Evolutionary conservation across 2,888 invertebrate species (phyloP).

Genomic region (Agriotes lineatus): DNA sequence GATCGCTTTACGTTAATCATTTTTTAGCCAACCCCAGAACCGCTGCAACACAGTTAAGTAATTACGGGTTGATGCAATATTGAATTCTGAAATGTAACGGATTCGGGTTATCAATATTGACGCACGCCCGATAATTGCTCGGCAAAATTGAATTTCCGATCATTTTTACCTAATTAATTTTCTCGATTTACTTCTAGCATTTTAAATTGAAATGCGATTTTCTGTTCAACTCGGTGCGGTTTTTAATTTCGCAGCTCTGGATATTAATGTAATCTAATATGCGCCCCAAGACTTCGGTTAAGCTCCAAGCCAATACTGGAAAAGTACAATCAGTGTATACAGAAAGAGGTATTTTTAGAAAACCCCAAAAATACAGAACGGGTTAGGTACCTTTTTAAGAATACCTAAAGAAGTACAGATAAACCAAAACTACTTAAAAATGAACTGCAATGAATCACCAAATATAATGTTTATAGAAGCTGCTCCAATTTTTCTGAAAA

Average conservation of each 20-base stretch:
- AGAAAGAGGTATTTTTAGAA: too few species aligned
- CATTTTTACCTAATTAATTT: conserved; percentile 29
- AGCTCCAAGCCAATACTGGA: too few species aligned
- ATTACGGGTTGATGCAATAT: conserved; percentile 25
- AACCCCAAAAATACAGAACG: too few species aligned
- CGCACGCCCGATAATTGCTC: conserved; percentile 24
- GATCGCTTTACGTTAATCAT: conserved; percentile 34
- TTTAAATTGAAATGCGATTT: conserved; percentile 19
- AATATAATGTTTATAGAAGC: too few species aligned
- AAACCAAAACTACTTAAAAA: too few species aligned
- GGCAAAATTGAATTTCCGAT: conserved; percentile 27
- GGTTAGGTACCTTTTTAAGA: too few species aligned
- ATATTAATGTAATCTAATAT: neutral
- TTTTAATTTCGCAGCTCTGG: neutral
- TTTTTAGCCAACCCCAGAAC: conserved; percentile 25
- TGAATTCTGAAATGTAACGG: conserved; percentile 22
- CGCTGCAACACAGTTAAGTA: conserved; percentile 6
- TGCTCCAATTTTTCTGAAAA: too few species aligned
- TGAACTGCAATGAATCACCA: too few species aligned
- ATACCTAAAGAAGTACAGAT: too few species aligned
- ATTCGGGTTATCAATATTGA: conserved; percentile 23
- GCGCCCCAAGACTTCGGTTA: too few species aligned
- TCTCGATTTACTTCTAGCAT: conserved; percentile 22
- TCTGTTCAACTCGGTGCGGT: neutral
- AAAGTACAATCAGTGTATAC: too few species aligned